phyloP scores from a whole-genome alignment of 2,888 invertebrate species.

The Temnothorax unifasciatus region DNA sequence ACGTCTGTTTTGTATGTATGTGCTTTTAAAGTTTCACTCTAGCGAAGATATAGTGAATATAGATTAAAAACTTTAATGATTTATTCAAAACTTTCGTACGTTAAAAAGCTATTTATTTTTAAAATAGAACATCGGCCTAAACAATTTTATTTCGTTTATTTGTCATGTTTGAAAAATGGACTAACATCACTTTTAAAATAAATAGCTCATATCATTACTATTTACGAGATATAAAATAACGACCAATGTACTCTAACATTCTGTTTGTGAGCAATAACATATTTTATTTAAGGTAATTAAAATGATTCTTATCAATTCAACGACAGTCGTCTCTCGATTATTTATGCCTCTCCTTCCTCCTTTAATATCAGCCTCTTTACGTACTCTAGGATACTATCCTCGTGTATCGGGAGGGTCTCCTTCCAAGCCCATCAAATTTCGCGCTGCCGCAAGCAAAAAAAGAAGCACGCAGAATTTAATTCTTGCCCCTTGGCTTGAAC shows the following conservation, averaged over 20 bases:
- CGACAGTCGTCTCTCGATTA: no score
- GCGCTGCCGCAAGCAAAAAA: conserved; percentile 69
- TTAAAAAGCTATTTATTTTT: not conserved
- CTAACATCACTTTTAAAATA: not conserved
- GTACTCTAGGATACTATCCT: conserved; percentile 41
- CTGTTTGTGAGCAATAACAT: not conserved
- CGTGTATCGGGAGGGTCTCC: conserved; percentile 46
- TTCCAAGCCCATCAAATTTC: conserved; percentile 64
- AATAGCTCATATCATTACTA: not conserved
- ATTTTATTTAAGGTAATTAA: conserved; percentile 14
- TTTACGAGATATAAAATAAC: not conserved
- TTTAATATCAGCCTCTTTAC: conserved; percentile 49
- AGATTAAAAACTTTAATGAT: conserved; percentile 5
- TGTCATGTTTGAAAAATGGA: not conserved
- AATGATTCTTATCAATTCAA: not conserved
- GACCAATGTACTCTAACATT: not conserved
- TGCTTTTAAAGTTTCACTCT: not conserved
- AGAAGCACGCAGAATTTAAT: conserved; percentile 73
- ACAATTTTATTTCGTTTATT: conserved; percentile 3
- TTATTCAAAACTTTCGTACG: not conserved
- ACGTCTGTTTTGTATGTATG: not conserved
- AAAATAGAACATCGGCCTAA: not conserved
- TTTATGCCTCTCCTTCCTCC: conserved; percentile 1
- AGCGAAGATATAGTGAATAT: not conserved
- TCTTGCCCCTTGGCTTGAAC: conserved; percentile 70